phyloP scores from a whole-genome alignment of 2,113 vertebrate species.

The Numida meleagris region DNA sequence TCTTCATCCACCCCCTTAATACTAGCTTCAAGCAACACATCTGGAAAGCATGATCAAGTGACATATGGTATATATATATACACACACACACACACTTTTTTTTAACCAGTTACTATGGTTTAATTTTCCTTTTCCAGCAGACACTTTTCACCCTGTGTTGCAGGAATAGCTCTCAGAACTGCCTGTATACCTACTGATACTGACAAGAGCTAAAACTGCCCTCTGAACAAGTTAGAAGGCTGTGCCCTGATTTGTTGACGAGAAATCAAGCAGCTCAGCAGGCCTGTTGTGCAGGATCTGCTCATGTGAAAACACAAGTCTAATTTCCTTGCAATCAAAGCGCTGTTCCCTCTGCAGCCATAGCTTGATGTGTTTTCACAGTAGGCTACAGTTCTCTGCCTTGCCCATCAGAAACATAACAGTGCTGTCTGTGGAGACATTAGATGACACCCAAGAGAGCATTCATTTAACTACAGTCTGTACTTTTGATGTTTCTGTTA shows the following conservation, averaged over 20 bases:
- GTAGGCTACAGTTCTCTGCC: background rate
- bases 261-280: slow-evolving; percentile 12
- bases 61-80: background rate
- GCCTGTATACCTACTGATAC: background rate
- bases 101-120: background rate
- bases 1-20: background rate
- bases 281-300: background rate
- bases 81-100: background rate
- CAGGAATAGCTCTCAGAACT: background rate
- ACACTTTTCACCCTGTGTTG: background rate
- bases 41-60: background rate
- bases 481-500: fast-evolving
- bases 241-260: background rate
- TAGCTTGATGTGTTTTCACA: background rate
- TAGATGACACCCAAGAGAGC: background rate
- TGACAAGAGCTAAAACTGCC: background rate
- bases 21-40: background rate
- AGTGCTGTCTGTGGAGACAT: background rate
- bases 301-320: background rate
- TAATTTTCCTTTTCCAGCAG: background rate
- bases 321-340: background rate
- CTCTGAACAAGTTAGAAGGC: background rate
- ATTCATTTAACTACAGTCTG: background rate
- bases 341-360: background rate
- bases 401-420: background rate